phyloP scores from a whole-genome alignment of 2,888 invertebrate genomes.

The Eilema sororculum region DNA sequence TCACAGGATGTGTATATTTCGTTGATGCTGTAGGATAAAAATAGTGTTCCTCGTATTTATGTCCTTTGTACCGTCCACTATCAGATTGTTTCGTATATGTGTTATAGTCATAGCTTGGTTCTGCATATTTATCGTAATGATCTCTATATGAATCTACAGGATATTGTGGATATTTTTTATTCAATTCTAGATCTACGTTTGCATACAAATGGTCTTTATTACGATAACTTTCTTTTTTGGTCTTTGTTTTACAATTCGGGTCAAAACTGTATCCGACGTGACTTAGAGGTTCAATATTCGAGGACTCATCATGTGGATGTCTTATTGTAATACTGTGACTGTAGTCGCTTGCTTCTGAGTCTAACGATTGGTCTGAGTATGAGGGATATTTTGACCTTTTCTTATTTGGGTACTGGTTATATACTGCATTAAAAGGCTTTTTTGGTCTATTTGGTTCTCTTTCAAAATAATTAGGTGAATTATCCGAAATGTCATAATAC shows the following conservation, averaged over 20 bases:
- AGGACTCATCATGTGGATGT: constrained; percentile 71
- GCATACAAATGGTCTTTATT: constrained; percentile 62
- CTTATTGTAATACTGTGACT: constrained; percentile 77
- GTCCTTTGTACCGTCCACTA: constrained; percentile 59
- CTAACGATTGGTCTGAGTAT: constrained; percentile 46
- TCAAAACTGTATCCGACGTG: constrained; percentile 75
- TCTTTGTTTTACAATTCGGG: constrained; percentile 78
- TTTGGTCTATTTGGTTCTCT: constrained; percentile 66
- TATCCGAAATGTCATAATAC: constrained; percentile 73
- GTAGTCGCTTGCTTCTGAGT: constrained; percentile 76
- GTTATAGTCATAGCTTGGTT: constrained; percentile 70
- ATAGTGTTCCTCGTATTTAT: constrained; percentile 66
- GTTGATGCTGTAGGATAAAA: constrained; percentile 58
- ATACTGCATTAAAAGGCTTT: constrained; percentile 63
- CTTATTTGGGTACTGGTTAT: constrained; percentile 64
- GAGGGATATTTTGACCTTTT: constrained; percentile 69
- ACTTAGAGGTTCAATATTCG: constrained; percentile 68
- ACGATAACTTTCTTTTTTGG: constrained; percentile 67
- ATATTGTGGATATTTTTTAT: constrained; percentile 67
- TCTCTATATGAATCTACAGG: constrained; percentile 65
- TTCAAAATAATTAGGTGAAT: constrained; percentile 65
- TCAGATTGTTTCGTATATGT: constrained; percentile 67
- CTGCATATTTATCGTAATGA: constrained; percentile 71
- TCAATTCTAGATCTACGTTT: constrained; percentile 66
- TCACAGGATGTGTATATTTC: constrained; percentile 62